phyloP scores from a whole-genome alignment of 2,113 vertebrate genomes.

The Baryphthengus martii region DNA sequence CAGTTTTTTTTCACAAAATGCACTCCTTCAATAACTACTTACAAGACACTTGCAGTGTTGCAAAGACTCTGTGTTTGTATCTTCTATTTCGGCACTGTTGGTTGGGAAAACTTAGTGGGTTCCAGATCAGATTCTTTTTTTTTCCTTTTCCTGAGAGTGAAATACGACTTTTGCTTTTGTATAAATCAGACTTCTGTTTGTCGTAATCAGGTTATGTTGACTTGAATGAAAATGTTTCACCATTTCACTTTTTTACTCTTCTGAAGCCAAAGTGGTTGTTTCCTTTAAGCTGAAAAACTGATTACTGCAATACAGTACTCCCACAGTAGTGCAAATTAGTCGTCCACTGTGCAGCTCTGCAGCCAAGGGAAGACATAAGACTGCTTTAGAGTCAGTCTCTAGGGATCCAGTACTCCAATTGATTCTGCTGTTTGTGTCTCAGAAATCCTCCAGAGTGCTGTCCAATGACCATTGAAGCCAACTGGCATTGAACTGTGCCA shows the following conservation, averaged over 20 bases:
- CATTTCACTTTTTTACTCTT: not conserved
- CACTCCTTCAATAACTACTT: not conserved
- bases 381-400: not conserved
- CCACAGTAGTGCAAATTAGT: not conserved
- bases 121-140: not conserved
- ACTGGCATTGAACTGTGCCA: slow-evolving; percentile 41
- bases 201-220: not conserved
- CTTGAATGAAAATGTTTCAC: not conserved
- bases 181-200: not conserved
- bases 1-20: slow-evolving; percentile 26
- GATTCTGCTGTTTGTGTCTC: slow-evolving; percentile 16
- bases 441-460: slow-evolving; percentile 26
- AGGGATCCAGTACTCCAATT: not conserved
- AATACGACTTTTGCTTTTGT: not conserved
- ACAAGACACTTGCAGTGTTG: not conserved
- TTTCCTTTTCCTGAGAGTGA: not conserved
- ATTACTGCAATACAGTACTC: not conserved
- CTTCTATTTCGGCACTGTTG: not conserved
- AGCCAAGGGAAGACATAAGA: not conserved
- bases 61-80: not conserved
- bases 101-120: not conserved
- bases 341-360: not conserved
- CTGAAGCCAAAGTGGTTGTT: not conserved
- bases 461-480: slow-evolving; percentile 46
- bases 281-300: not conserved